Evolutionary conservation across 1,140 invertebrate species (phyloP).

Genomic region (Thaumetopoea pityocampa): DNA sequence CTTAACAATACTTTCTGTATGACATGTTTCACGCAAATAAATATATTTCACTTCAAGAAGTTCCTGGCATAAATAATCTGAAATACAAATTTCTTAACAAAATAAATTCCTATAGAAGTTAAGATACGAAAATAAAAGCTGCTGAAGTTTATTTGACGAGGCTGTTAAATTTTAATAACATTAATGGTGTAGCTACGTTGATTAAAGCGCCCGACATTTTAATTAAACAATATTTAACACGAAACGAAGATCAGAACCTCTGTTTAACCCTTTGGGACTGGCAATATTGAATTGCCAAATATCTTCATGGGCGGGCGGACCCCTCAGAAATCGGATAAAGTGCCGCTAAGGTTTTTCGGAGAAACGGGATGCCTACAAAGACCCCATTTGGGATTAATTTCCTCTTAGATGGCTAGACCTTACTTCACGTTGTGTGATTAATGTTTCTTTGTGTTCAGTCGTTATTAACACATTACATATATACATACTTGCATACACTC

Average conservation of each 20-base stretch:
- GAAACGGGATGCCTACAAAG: constrained; percentile 18
- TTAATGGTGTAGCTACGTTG: constrained; percentile 25
- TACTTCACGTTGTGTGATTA: constrained; percentile 4
- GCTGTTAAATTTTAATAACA: constrained; percentile 20
- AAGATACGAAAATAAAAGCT: constrained; percentile 3
- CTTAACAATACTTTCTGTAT: too few relatives aligned
- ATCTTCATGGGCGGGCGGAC: constrained; percentile 15
- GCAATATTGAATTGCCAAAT: constrained; percentile 30
- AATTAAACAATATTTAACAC: constrained; percentile 37
- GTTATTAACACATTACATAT: too few relatives aligned
- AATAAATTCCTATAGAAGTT: too few relatives aligned
- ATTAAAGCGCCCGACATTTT: constrained; percentile 28
- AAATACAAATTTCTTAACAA: too few relatives aligned
- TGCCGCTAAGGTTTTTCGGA: constrained; percentile 18
- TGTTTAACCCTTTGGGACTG: constrained; percentile 20
- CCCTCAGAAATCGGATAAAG: constrained; percentile 21
- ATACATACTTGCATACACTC: too few relatives aligned
- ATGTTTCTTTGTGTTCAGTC: too few relatives aligned
- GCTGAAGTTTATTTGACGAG: constrained; percentile 1
- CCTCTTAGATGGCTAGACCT: constrained; percentile 10
- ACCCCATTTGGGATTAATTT: constrained; percentile 20
- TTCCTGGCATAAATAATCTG: too few relatives aligned
- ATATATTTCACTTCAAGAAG: too few relatives aligned
- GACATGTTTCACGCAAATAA: too few relatives aligned
- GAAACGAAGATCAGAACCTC: constrained; percentile 30